Evolutionary conservation across 2,888 invertebrate species (phyloP), one percentile per base, ranked within the genome.

Genomic region (Thereva nobilitata): DNA sequence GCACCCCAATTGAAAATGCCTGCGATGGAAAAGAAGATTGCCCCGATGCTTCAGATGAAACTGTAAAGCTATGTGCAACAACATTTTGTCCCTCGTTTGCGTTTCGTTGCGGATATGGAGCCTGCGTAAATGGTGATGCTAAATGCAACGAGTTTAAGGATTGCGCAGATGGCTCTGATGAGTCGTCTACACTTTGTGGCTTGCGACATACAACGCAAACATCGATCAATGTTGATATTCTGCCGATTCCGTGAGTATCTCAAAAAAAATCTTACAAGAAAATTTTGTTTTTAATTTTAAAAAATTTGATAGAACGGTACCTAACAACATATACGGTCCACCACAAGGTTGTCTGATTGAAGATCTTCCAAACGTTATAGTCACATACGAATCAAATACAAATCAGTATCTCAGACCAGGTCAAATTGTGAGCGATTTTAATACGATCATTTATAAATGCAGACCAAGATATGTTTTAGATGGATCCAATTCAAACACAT

Each of bases 11-110:
- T 5, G 66, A 71, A 0, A 54, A 67, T 3, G 67, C 53, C 0
- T 77, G 77, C 0, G 85, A 87, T 71, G 82, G 84, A 2, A 82
- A 8, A 1, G 7, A 38, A 1, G 57, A 76, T 63, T 76, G 76
- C 53, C 2, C 9, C 0, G 76, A 76, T 69, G 70, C 70, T 10
- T 73, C 74, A 1, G 77, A 77, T 70, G 77, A 77, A 69, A 73
- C 73, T 0, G 66, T 69, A 4, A 67, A 69, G 42, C 12, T 69
- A 4, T 76, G 76, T 57, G 49, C 68, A 0, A 47, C 67, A 4
- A 40, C 10, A 3, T 37, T 45, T 4, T 77, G 77, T 65, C 74
- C 74, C 3, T 8, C 61, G 1, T 75, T 70, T 68, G 72, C 74
- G n/a, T 76, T 76, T 68, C 74, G 73, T 1, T 77, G 77, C 53